These are phyloP conservation scores for Zaprionus lineosus DNA, from an alignment of 2,888 invertebrate species.

Conservation along the genomic window DNA sequence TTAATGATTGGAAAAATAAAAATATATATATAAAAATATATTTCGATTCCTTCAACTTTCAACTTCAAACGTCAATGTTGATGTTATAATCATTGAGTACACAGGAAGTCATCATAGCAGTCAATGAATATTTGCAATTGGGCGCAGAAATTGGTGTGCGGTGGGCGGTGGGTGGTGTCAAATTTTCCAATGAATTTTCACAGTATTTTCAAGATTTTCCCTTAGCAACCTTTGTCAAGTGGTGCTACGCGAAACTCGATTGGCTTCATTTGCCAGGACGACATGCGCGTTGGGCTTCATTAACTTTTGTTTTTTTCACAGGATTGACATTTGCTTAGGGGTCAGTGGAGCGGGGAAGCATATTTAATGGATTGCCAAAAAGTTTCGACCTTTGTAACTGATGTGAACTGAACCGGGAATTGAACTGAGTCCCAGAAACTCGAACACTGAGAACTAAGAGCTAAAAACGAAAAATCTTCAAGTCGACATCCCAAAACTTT, in stretches of 20 bases:
- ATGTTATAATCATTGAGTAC: too few species aligned
- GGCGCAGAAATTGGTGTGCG: too few species aligned
- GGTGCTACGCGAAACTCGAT: slow-evolving; percentile 40
- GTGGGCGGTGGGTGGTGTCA: not conserved
- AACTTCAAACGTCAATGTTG: too few species aligned
- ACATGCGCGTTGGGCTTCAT: slow-evolving; percentile 71
- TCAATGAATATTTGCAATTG: too few species aligned
- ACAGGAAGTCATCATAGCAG: too few species aligned
- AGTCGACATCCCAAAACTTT: too few species aligned
- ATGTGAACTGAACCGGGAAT: slow-evolving; percentile 17
- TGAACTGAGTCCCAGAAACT: not conserved
- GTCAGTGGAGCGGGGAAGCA: slow-evolving; percentile 35
- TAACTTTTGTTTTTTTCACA: slow-evolving; percentile 50
- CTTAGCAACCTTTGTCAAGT: too few species aligned
- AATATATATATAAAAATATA: too few species aligned
- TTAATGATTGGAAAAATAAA: too few species aligned
- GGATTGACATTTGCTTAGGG: slow-evolving; percentile 43
- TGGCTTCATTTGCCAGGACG: slow-evolving; percentile 67
- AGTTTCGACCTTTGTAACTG: slow-evolving; percentile 22
- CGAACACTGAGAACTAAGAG: not conserved
- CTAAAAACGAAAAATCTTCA: slow-evolving; percentile 22
- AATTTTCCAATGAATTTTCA: too few species aligned
- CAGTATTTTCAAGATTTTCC: too few species aligned
- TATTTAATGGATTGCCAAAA: slow-evolving; percentile 67
- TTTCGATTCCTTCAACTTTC: too few species aligned